Evolutionary conservation across 2,113 vertebrate species (phyloP), one percentile per base, ranked within the genome.

Genomic region (Callithrix jacchus): DNA sequence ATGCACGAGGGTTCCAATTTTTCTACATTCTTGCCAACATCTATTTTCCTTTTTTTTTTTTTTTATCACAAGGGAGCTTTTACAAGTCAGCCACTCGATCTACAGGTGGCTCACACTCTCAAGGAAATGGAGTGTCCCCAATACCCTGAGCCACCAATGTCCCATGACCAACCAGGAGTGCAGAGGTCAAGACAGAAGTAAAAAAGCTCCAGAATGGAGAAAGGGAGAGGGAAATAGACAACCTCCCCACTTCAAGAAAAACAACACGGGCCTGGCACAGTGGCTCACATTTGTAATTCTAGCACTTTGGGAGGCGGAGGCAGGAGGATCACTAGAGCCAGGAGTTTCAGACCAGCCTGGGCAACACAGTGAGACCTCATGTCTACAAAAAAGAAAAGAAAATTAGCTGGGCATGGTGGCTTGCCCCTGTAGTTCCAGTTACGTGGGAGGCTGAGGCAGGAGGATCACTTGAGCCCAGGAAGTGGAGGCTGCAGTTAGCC

Each of bases 161-260:
- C 64, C 52, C 35, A 5, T 1, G 52, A n/a, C 14, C 3, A 0
- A 16, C n/a, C 2, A 20, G 42, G 14, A 30, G 58, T 20, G 14
- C 3, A 40, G 14, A 88, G 56, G 35, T 42, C 20, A 56, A 42
- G 79, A 47, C 8, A 0, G 17, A 66, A 25, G 37, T 3, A 30
- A 54, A 32, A 37, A 71, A 47, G 49, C 80, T 92, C 77, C 52
- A 49, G 70, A 32, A 32, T 0, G 3, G 25, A 49, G 30, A 4
- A 23, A 64, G 10, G 79, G 35, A 54, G 68, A 49, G 0, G 37
- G 87, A 74, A 61, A 85, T 0, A 35, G 23, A 25, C 14, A 42
- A 8, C 18, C 27, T 18, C 27, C 35, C 25, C 3, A 0, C 35
- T 14, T 23, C 2, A 37, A 80, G 30, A 12, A n/a, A 68, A 27